Conservation (phyloP, 2,888 invertebrate species). For the Nymphalis urticae region DNA sequence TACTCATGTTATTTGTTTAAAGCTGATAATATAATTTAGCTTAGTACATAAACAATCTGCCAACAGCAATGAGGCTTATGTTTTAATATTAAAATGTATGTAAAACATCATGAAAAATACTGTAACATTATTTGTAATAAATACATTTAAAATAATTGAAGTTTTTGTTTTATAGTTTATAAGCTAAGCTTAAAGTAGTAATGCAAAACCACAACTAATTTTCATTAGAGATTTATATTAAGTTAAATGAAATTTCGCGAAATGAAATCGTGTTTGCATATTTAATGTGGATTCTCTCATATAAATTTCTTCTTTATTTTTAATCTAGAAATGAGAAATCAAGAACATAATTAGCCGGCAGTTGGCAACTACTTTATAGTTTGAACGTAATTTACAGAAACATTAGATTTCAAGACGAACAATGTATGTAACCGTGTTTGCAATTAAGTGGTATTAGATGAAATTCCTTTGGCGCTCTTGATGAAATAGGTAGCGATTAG, state of each 20-base stretch:
- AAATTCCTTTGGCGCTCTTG: too few species aligned
- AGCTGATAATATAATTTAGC: too few species aligned
- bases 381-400: conserved; percentile 17
- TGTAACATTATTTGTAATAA: too few species aligned
- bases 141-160: too few species aligned
- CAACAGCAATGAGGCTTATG: too few species aligned
- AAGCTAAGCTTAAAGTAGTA: neutral
- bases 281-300: neutral
- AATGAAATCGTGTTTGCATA: neutral
- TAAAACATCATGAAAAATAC: too few species aligned
- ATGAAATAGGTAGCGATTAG: neutral
- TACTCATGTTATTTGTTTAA: too few species aligned
- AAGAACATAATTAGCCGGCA: conserved; percentile 10
- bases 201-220: neutral
- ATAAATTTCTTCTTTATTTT: neutral
- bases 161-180: neutral
- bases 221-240: neutral
- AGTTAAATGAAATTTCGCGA: neutral
- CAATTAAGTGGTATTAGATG: conserved; percentile 3
- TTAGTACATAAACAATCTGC: too few species aligned
- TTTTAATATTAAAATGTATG: too few species aligned
- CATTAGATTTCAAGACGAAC: conserved; percentile 15
- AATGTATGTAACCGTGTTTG: neutral
- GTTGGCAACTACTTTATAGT: conserved; percentile 15
- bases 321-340: conserved; percentile 6